These are phyloP conservation scores for Torymus aiolomorphi DNA, from an alignment of 2,888 invertebrate species.

Conservation along the genomic window DNA sequence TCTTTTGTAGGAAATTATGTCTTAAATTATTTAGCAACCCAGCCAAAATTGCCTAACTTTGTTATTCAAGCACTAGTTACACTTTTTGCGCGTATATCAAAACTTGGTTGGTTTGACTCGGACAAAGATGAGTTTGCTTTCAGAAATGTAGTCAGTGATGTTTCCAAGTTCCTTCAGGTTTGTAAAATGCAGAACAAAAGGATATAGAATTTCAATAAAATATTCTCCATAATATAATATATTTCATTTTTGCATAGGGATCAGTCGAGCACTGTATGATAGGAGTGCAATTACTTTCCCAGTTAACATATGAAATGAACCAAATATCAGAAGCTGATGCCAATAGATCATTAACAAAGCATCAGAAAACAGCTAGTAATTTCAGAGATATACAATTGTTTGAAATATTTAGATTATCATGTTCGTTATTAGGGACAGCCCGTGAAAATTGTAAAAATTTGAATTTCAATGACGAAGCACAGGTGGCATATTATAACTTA, in stretches of 20 bases:
- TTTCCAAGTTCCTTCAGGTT: conserved; percentile 95
- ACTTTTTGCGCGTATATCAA: conserved; percentile 95
- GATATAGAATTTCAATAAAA: conserved; percentile 6
- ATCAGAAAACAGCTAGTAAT: conserved; percentile 96
- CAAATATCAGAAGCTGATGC: conserved; percentile 95
- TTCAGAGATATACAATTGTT: conserved; percentile 96
- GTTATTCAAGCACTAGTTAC: conserved; percentile 95
- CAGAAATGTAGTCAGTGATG: conserved; percentile 93
- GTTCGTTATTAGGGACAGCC: conserved; percentile 91
- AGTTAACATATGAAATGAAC: conserved; percentile 97
- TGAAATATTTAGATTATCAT: conserved; percentile 95
- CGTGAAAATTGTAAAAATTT: conserved; percentile 90
- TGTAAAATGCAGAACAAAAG: conserved; percentile 60
- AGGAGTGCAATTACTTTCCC: conserved; percentile 96
- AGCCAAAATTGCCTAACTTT: conserved; percentile 93
- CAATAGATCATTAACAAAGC: conserved; percentile 93
- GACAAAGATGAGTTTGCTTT: conserved; percentile 94
- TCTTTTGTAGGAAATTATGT: conserved; percentile 87
- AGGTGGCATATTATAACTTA: conserved; percentile 75
- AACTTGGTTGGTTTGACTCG: conserved; percentile 97
- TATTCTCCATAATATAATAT: conserved; percentile 4
- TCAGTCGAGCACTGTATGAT: conserved; percentile 94
- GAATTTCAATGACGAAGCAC: conserved; percentile 89
- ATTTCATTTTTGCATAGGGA: conserved; percentile 81
- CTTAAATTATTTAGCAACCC: conserved; percentile 94